Conservation (phyloP, 2,113 vertebrate species). For the Aegithalos caudatus region DNA sequence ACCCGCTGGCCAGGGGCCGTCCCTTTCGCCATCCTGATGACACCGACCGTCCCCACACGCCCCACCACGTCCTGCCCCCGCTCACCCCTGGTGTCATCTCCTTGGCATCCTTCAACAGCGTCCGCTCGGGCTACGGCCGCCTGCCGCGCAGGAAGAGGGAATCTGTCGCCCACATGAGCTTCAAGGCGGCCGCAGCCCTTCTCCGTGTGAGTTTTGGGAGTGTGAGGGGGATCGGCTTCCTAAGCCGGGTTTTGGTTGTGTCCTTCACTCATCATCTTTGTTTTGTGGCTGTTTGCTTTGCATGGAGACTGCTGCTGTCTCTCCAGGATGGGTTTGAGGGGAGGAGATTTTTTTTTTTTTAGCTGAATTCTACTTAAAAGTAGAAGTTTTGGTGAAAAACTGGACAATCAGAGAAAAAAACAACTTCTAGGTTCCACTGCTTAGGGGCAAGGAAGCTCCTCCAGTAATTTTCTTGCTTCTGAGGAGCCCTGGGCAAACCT, state of each 20-base stretch:
- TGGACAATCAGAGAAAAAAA: neutral
- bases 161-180: constrained; percentile 93
- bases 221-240: fast-evolving
- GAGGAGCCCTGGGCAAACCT: neutral
- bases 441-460: neutral
- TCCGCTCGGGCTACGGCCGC: constrained; percentile 79
- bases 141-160: constrained; percentile 85
- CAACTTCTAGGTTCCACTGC: neutral
- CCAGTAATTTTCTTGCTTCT: neutral
- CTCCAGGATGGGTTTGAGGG: neutral
- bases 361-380: neutral
- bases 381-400: neutral
- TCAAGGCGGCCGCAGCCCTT: constrained; percentile 87
- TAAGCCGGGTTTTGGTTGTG: fast-evolving
- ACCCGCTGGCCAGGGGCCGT: constrained; percentile 89
- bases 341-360: neutral
- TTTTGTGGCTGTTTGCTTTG: neutral
- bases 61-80: constrained; percentile 72
- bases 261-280: neutral
- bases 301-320: fast-evolving
- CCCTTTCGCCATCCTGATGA: constrained; percentile 88
- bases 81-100: constrained; percentile 84
- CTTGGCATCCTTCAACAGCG: constrained; percentile 86
- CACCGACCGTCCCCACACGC: constrained; percentile 80
- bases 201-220: constrained; percentile 74